Evolutionary conservation across 2,888 invertebrate genomes (phyloP).

Genomic region (Synergus gifuensis): DNA sequence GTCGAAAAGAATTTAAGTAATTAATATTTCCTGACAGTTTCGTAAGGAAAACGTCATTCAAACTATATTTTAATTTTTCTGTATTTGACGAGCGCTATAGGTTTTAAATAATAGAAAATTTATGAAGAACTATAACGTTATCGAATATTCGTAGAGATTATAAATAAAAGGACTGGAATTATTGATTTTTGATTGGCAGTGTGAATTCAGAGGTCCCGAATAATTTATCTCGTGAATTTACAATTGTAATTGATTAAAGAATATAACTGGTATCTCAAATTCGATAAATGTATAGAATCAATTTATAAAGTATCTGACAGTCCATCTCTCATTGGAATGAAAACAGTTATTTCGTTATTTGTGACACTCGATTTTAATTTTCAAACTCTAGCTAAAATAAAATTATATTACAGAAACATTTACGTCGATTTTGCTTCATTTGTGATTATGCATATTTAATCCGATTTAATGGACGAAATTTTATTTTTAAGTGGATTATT

Average conservation of each 20-base stretch:
- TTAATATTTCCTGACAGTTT: not conserved
- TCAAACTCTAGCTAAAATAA: not conserved
- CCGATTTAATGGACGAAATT: not conserved
- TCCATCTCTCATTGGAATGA: not conserved
- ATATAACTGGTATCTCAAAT: not conserved
- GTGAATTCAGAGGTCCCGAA: not conserved
- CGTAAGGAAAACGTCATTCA: not conserved
- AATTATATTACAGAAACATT: not conserved
- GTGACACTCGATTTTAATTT: not conserved
- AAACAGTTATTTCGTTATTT: not conserved
- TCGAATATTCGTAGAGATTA: not conserved
- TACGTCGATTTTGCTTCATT: constrained; percentile 50
- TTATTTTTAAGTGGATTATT: constrained; percentile 11
- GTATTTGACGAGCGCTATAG: not conserved
- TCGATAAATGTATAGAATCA: not conserved
- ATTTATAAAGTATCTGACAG: not conserved
- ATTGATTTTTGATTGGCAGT: not conserved
- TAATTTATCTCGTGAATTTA: not conserved
- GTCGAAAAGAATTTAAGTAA: not conserved
- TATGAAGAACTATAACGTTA: not conserved
- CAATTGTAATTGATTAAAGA: not conserved
- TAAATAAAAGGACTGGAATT: not conserved
- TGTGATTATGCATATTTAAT: not conserved
- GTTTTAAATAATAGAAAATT: not conserved
- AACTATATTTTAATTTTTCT: not conserved